Evolutionary conservation across 2,888 invertebrate species (phyloP), one percentile per base, ranked within the genome.

Genomic region (Tubulanus polymorphus): DNA sequence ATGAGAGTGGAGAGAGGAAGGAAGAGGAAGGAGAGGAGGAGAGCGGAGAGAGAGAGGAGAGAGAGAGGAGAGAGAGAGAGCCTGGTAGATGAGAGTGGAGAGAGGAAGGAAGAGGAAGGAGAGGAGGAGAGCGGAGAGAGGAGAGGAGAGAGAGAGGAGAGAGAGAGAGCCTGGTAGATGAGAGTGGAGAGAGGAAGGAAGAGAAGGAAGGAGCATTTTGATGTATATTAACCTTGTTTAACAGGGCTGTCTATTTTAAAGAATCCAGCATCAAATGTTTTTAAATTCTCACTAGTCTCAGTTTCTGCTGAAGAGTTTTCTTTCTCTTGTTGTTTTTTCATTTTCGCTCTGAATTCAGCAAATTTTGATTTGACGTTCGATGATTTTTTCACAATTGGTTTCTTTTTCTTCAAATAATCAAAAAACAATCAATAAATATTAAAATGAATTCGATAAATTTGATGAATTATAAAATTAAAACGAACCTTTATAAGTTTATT

Each of bases 191-290:
- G n/a, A n/a, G n/a, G n/a, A n/a, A n/a, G n/a, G n/a, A n/a, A n/a
- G 41, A 15, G 41, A 8, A 41, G 41, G 41, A 41, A 15, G 41
- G 20, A 41, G 20, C 18, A 41, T 15, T 15, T 15, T 5, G 41
- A n/a, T n/a, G n/a, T n/a, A n/a, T n/a, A n/a, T n/a, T n/a, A n/a
- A n/a, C n/a, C n/a, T n/a, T n/a, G n/a, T n/a, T 59, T 62, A 8
- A 69, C 66, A 23, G 74, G 74, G 56, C 72, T 73, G 51, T 63
- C 60, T 15, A 74, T 69, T 51, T 60, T 66, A 60, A 75, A 75
- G 64, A 74, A 73, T 2, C 69, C 72, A 47, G 66, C 69, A 59
- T 74, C 73, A 67, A 73, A 69, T 45, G 67, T 68, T 53, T 69
- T 72, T 12, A 62, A 58, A 30, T 57, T 12, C n/a, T 37, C 30